Evolutionary conservation across 2,888 invertebrate genomes (phyloP).

Genomic region (Himalopsyche japonica): DNA sequence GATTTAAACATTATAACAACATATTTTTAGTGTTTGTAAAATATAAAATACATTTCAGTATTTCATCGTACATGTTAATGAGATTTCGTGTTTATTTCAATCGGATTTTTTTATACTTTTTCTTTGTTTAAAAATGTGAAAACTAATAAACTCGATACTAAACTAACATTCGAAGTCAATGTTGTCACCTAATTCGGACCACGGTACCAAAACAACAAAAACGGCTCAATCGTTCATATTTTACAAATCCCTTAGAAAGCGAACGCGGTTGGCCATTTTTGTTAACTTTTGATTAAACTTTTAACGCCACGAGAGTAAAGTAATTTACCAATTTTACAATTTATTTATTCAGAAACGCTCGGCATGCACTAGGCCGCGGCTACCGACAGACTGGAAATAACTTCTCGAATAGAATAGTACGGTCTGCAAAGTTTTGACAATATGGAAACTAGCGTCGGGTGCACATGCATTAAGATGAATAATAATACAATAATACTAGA

Average conservation of each 20-base stretch:
- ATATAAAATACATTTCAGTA: too few species aligned
- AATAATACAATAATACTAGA: too few species aligned
- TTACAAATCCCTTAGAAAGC: not conserved
- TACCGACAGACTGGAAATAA: constrained; percentile 8
- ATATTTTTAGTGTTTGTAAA: too few species aligned
- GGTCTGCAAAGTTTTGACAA: constrained; percentile 31
- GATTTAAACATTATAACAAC: too few species aligned
- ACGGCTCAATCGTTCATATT: not conserved
- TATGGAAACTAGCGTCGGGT: constrained; percentile 19
- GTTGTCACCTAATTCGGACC: too few species aligned
- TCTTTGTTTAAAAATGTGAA: too few species aligned
- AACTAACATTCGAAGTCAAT: too few species aligned
- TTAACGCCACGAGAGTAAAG: not conserved
- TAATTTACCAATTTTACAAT: not conserved
- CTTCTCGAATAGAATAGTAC: not conserved
- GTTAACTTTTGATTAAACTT: not conserved
- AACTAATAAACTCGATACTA: too few species aligned
- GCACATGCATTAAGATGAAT: not conserved
- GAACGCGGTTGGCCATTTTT: not conserved
- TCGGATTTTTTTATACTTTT: too few species aligned
- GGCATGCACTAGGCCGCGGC: not conserved
- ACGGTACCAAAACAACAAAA: too few species aligned
- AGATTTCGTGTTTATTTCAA: too few species aligned
- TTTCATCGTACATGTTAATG: too few species aligned
- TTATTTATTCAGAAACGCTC: not conserved